Percentiles rank a stretch among this genome's conserved stretches.
Conservation (phyloP, 2,888 invertebrate genomes). For the Xestia sexstrigata region DNA sequence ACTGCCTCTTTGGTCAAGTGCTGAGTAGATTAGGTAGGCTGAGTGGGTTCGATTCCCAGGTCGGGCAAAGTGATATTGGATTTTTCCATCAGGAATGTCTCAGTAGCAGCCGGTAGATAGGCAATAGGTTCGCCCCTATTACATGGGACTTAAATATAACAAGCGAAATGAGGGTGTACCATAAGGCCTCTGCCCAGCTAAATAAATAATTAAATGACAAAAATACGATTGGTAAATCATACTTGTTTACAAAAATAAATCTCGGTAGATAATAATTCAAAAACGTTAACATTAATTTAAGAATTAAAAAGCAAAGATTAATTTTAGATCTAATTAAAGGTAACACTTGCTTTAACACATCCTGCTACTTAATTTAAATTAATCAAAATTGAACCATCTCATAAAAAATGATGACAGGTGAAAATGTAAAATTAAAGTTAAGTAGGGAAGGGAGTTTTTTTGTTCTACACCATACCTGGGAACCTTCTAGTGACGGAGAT, state of each 20-base stretch:
- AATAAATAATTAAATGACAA: not conserved
- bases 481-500: too few species aligned
- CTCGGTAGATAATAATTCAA: not conserved
- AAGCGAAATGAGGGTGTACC: too few species aligned
- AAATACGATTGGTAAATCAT: not conserved
- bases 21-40: too few species aligned
- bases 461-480: too few species aligned
- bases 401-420: constrained; percentile 3
- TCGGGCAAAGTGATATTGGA: too few species aligned
- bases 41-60: too few species aligned
- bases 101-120: too few species aligned
- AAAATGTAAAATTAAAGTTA: constrained; percentile 9
- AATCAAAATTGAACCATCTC: not conserved
- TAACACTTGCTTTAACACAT: not conserved
- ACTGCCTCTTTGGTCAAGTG: too few species aligned
- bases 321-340: not conserved
- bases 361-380: constrained; percentile 5
- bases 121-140: too few species aligned
- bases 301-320: not conserved
- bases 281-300: not conserved
- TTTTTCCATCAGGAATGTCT: too few species aligned
- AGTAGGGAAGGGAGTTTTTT: not conserved
- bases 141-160: too few species aligned
- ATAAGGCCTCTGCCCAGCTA: too few species aligned
- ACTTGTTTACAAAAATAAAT: not conserved